These are phyloP conservation scores for Pelagia noctiluca DNA, from an alignment of 30 jellyfish, hydroid and myxozoan genomes.

Conservation along the genomic window DNA sequence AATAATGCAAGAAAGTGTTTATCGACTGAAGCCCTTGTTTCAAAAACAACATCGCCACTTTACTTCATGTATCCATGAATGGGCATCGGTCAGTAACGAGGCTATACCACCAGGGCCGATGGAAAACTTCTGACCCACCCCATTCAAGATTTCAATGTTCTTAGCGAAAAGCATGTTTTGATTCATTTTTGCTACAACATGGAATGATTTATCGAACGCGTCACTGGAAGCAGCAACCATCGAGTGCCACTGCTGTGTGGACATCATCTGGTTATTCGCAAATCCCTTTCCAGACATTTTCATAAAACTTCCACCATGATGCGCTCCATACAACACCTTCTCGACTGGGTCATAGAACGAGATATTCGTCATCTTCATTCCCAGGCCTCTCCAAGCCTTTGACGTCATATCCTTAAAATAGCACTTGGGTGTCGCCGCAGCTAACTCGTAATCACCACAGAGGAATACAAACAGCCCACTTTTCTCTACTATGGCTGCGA, in stretches of 20 bases:
- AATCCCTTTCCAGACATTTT: conserved; percentile 4
- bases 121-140: neutral
- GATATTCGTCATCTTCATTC: neutral
- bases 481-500: conserved; percentile 26
- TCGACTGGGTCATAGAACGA: conserved; percentile 3
- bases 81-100: neutral
- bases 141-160: neutral
- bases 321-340: conserved; percentile 6
- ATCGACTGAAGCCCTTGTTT: neutral
- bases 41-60: neutral
- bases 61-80: neutral
- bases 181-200: neutral
- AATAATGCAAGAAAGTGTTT: neutral
- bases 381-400: conserved; percentile 25
- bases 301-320: neutral
- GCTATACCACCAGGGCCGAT: neutral
- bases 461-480: conserved; percentile 6
- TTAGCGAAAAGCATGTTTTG: neutral
- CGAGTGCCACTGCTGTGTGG: conserved; percentile 20
- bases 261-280: conserved; percentile 1
- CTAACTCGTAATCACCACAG: conserved; percentile 14
- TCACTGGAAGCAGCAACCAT: neutral
- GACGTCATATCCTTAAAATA: neutral
- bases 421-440: neutral
- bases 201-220: neutral